Evolutionary conservation across 2,888 invertebrate genomes (phyloP).

Genomic region (Tromatobia lineatoria): DNA sequence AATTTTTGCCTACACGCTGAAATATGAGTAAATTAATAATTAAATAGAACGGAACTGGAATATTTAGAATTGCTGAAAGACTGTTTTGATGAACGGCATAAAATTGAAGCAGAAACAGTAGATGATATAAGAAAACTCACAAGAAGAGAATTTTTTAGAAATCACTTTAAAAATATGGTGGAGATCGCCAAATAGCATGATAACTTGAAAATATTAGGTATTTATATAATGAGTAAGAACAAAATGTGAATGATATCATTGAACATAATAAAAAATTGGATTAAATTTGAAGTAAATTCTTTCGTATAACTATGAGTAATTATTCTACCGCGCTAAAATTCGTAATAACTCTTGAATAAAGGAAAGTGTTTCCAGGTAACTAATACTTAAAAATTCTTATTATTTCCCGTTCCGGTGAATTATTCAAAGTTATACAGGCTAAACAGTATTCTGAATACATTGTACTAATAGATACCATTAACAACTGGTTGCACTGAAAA

Average conservation of each 20-base stretch:
- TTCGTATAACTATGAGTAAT: not conserved
- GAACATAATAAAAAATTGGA: too few relatives aligned
- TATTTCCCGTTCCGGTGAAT: not conserved
- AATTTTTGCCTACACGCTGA: conserved; percentile 44
- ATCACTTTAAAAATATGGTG: too few relatives aligned
- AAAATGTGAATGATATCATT: too few relatives aligned
- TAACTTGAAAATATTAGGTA: too few relatives aligned
- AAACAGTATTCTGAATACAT: conserved; percentile 8
- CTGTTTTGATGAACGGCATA: not conserved
- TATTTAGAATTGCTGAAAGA: not conserved
- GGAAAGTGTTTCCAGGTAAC: not conserved
- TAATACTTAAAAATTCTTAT: not conserved
- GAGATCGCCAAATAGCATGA: too few relatives aligned
- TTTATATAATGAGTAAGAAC: too few relatives aligned
- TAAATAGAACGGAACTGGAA: not conserved
- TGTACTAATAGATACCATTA: not conserved
- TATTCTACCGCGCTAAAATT: not conserved
- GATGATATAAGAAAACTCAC: too few relatives aligned
- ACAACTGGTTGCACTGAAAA: not conserved
- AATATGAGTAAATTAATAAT: conserved; percentile 19
- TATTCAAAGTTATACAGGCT: not conserved
- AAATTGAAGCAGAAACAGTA: not conserved
- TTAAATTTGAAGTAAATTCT: not conserved
- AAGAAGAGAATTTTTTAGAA: too few relatives aligned
- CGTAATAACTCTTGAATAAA: not conserved